These are phyloP conservation scores for Callocephalon fimbriatum DNA, from an alignment of 2,113 vertebrate species.

Conservation along the genomic window DNA sequence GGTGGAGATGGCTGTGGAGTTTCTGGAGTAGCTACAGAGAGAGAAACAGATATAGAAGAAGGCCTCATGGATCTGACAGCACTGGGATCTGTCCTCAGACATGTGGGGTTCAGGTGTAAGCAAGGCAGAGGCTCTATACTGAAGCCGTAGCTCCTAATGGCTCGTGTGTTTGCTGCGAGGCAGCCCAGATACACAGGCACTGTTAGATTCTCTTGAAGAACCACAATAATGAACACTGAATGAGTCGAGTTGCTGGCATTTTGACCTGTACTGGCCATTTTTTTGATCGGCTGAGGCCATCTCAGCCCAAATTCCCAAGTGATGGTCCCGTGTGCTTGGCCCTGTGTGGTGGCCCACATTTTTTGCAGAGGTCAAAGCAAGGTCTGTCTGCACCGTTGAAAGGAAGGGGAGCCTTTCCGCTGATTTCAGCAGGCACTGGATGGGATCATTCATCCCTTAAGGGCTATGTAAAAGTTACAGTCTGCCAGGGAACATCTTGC, in stretches of 20 bases:
- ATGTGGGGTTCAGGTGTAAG: background rate
- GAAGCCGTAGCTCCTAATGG: background rate
- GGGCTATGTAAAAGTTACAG: background rate
- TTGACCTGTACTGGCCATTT: background rate
- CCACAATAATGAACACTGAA: background rate
- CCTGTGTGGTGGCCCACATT: background rate
- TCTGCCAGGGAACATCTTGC: background rate
- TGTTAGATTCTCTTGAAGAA: background rate
- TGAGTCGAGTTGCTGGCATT: background rate
- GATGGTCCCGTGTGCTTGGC: background rate
- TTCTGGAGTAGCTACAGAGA: constrained; percentile 92
- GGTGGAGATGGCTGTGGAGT: constrained; percentile 97
- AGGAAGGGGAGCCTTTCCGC: background rate
- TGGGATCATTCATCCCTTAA: background rate
- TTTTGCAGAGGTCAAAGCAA: background rate
- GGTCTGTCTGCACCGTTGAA: background rate
- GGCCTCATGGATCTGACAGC: background rate
- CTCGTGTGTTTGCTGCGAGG: background rate
- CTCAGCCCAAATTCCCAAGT: background rate
- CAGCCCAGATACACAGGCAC: background rate
- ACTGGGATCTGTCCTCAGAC: background rate
- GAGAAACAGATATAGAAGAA: constrained; percentile 41
- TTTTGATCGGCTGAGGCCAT: background rate
- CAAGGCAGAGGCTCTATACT: background rate
- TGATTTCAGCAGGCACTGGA: background rate